Percentiles rank a stretch among this genome's conserved stretches.
Conservation (phyloP, 2,888 invertebrate genomes). For the Limnephilus auricula region DNA sequence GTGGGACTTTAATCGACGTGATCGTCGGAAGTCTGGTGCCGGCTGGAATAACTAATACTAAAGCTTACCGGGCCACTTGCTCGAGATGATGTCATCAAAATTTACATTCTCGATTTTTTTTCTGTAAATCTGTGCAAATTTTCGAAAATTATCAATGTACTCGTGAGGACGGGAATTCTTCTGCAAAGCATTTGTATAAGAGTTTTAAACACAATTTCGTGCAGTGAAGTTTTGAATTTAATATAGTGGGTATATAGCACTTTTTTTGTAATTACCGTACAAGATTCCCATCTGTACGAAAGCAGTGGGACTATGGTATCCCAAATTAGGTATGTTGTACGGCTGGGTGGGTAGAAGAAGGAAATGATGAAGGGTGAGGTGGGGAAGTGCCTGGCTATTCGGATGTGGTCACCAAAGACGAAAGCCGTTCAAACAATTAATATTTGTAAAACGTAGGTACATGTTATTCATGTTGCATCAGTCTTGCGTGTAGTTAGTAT, state of each 20-base stretch:
- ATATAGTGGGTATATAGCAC: background rate
- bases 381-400: too few relatives aligned
- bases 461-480: background rate
- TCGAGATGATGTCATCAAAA: background rate
- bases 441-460: too few relatives aligned
- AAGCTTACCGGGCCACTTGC: background rate
- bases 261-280: too few relatives aligned
- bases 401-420: too few relatives aligned
- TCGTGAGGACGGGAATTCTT: background rate
- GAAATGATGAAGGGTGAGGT: too few relatives aligned
- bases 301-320: too few relatives aligned
- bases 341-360: too few relatives aligned
- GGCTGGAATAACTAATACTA: background rate
- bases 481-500: background rate
- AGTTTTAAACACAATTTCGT: background rate
- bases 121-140: background rate
- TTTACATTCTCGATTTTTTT: background rate
- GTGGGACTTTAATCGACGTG: conserved; percentile 5
- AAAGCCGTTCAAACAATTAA: too few relatives aligned
- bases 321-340: too few relatives aligned
- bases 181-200: background rate
- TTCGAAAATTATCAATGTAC: background rate
- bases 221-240: background rate
- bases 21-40: conserved; percentile 32
- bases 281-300: too few relatives aligned